Base-by-base conservation (phyloP, 2,797 vertebrate species). In the Gouania willdenowi region DNA sequence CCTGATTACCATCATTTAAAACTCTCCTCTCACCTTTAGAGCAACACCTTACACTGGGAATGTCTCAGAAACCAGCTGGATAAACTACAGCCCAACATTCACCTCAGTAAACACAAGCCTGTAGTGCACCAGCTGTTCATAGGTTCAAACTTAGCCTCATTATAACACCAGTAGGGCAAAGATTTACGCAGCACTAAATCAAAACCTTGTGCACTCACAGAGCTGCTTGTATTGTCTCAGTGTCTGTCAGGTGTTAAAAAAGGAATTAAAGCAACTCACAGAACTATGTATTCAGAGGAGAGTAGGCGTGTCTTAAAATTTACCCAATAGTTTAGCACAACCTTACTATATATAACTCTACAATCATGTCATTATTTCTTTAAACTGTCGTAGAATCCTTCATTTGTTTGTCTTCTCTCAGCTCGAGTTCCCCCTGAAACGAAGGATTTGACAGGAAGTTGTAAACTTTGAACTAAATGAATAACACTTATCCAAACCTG, bases 391-490 rank as follows among this genome's bases (percentile, higher is more conserved):
- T n/a, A n/a, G n/a, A n/a, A n/a, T n/a, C n/a, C n/a, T n/a, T n/a
- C n/a, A n/a, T n/a, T n/a, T n/a, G n/a, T n/a, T n/a, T 0, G 16
- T 46, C 30, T 20, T 28, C 46, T 15, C 52, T 27, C 34, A 53
- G 17, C 23, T 29, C 18, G 36, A n/a, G n/a, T 46, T 52, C 4
- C 43, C 41, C 33, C 31, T 46, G 65, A 64, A 59, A 28, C 13
- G 6, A 50, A 43, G 20, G 13, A 44, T 39, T 51, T 47, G 41
- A 64, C 40, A 30, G 33, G 41, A 46, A 33, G 31, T 31, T 11
- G 18, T 67, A 68, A 70, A 68, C 53, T 50, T 48, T 63, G 12
- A 17, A 32, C 44, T 43, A 48, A 38, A 8, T 35, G 19, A 71
- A 63, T 70, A 54, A 60, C 40, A 63, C 13, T 26, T 10, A 44